Evolutionary conservation across 2,797 vertebrate species (phyloP).

Genomic region (Myotis findleyi): DNA sequence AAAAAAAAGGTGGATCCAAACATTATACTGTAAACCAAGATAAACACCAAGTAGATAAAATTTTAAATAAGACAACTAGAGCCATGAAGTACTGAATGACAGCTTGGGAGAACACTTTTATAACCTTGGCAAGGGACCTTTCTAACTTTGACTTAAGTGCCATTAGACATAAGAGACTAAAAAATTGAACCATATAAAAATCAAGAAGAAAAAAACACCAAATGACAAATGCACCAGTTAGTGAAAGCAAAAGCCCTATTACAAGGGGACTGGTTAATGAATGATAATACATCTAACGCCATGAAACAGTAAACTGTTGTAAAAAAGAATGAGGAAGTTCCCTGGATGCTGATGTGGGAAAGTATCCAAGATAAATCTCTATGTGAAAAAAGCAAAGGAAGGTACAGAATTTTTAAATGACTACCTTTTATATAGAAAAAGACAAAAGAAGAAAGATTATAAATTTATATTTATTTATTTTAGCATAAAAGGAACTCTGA

Average conservation of each 20-base stretch:
- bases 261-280: not conserved
- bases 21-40: not conserved
- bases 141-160: not conserved
- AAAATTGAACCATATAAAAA: not conserved
- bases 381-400: not conserved
- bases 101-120: not conserved
- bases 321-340: constrained; percentile 9
- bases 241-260: not conserved
- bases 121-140: not conserved
- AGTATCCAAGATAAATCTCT: not conserved
- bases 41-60: not conserved
- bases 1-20: not conserved
- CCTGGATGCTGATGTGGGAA: not conserved
- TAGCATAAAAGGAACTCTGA: constrained; percentile 17
- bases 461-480: not conserved
- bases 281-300: not conserved
- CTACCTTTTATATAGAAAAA: not conserved
- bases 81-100: not conserved
- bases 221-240: not conserved
- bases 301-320: not conserved
- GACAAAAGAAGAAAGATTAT: not conserved
- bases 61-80: constrained; percentile 35
- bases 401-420: not conserved
- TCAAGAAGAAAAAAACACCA: not conserved
- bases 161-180: constrained; percentile 2